phyloP scores from a whole-genome alignment of 2,797 vertebrate species.

The Amphiprion clarkii region DNA sequence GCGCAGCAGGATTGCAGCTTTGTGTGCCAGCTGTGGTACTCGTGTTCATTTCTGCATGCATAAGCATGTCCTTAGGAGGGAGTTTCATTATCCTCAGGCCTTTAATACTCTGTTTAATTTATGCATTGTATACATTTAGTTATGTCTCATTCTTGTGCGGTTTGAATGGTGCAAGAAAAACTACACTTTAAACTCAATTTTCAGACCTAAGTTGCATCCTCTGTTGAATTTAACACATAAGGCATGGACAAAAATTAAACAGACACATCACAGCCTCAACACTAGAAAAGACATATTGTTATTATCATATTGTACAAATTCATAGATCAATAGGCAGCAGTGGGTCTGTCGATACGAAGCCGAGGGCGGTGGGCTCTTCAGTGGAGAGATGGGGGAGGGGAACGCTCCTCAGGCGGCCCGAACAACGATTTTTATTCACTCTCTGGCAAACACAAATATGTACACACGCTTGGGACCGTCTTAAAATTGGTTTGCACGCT shows the following conservation, averaged over 20 bases:
- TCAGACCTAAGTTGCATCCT: neutral
- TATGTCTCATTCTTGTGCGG: conserved; percentile 18
- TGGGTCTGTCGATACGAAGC: conserved; percentile 73
- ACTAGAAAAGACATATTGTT: conserved; percentile 61
- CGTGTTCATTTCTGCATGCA: conserved; percentile 15
- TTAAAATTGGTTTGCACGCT: conserved; percentile 57
- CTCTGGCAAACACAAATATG: conserved; percentile 66
- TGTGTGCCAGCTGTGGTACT: conserved; percentile 4
- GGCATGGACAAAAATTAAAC: conserved; percentile 30
- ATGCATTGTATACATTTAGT: conserved; percentile 35
- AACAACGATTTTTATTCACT: conserved; percentile 70
- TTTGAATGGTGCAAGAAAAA: neutral
- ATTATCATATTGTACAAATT: conserved; percentile 79
- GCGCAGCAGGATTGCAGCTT: conserved; percentile 14
- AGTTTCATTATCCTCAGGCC: conserved; percentile 41
- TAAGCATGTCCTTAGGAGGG: conserved; percentile 44
- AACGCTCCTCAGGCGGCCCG: conserved; percentile 51
- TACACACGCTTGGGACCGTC: conserved; percentile 45
- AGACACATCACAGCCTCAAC: conserved; percentile 49
- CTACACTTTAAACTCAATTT: neutral
- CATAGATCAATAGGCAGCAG: conserved; percentile 79
- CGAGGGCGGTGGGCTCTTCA: conserved; percentile 51
- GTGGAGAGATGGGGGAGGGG: conserved; percentile 45
- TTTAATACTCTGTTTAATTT: conserved; percentile 40
- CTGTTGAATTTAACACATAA: neutral